These are phyloP conservation scores for Dufourea novaeangliae DNA, from an alignment of 1,140 invertebrate species.

Conservation along the genomic window DNA sequence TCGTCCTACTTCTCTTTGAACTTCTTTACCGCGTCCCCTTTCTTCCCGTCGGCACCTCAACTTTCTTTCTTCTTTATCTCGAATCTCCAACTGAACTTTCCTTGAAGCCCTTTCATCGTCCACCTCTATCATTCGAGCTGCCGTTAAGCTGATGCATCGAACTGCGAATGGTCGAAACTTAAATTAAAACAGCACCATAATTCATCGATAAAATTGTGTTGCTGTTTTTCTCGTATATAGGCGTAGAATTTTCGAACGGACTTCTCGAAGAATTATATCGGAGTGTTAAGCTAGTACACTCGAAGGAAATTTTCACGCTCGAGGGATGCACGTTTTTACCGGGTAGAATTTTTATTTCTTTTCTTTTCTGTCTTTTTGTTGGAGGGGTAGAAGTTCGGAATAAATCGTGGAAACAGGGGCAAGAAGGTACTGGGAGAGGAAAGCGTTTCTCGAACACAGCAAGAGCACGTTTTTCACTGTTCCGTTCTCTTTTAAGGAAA, in stretches of 20 bases:
- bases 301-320: not conserved
- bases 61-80: not conserved
- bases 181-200: not conserved
- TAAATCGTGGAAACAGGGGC: not conserved
- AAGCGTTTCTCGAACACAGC: not conserved
- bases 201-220: not conserved
- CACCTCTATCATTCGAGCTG: not conserved
- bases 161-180: not conserved
- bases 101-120: not conserved
- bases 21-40: too few species aligned
- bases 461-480: not conserved
- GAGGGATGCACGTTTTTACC: not conserved
- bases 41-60: too few species aligned
- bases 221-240: not conserved
- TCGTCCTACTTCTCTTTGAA: too few species aligned
- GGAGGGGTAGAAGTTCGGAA: not conserved
- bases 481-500: not conserved
- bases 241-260: not conserved
- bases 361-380: too few species aligned
- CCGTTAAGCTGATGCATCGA: not conserved
- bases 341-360: not conserved
- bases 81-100: not conserved
- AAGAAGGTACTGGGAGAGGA: not conserved
- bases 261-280: slow-evolving; percentile 3
- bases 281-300: not conserved